A percentile compares a stretch with the other conserved stretches of the same genome.
These are phyloP conservation scores for Novumbra hubbsi DNA, from an alignment of 2,797 vertebrate species.

Conservation along the genomic window DNA sequence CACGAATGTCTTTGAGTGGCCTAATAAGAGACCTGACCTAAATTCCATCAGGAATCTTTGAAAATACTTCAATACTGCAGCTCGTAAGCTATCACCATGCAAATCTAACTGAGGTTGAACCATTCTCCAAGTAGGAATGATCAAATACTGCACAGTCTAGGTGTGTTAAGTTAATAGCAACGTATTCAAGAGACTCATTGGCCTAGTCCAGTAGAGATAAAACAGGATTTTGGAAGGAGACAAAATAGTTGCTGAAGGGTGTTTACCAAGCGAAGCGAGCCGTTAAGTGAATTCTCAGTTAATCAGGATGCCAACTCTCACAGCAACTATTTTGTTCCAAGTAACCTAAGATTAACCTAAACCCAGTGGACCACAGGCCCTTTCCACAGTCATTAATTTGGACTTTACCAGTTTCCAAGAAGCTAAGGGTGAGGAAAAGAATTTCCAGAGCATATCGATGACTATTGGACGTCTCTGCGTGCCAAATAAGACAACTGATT, in stretches of 20 bases:
- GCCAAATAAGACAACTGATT: slow-evolving; percentile 32
- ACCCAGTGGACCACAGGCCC: slow-evolving; percentile 15
- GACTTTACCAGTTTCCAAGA: slow-evolving; percentile 4
- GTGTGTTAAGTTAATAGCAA: too few relatives aligned
- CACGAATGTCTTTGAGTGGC: too few relatives aligned
- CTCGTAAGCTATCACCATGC: too few relatives aligned
- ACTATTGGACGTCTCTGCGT: slow-evolving; percentile 13
- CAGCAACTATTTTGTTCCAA: slow-evolving; percentile 1
- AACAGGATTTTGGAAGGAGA: not conserved
- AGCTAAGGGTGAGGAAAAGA: not conserved
- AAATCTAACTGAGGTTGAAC: too few relatives aligned
- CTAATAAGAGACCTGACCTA: too few relatives aligned
- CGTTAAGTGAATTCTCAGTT: not conserved
- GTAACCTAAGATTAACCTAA: slow-evolving; percentile 6
- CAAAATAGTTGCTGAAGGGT: slow-evolving; percentile 1
- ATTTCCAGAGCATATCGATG: slow-evolving; percentile 13
- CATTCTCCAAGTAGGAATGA: too few relatives aligned
- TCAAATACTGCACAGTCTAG: too few relatives aligned
- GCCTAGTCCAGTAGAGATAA: slow-evolving; percentile 17
- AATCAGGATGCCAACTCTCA: slow-evolving; percentile 9
- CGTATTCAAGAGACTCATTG: too few relatives aligned
- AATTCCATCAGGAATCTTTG: too few relatives aligned
- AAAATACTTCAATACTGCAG: too few relatives aligned
- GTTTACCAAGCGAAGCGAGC: slow-evolving; percentile 13
- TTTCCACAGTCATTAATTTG: slow-evolving; percentile 14